Evolutionary conservation across 1,140 invertebrate species (phyloP), one percentile per base, ranked within the genome.

Genomic region (Brachionus rubens): DNA sequence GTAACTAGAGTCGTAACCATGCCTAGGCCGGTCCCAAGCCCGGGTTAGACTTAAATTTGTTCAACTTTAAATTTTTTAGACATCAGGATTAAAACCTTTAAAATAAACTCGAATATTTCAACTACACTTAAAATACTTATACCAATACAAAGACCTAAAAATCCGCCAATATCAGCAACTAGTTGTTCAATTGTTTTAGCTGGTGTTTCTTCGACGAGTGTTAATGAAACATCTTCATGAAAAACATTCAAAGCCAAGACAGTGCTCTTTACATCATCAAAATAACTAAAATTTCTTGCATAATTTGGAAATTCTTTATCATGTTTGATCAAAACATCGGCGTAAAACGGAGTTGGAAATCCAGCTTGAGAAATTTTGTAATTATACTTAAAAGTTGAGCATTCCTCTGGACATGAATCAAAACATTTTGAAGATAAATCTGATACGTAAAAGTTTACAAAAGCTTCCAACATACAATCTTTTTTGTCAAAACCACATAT

Each of bases 391-490:
- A 43, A 10, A 10, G 41, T n/a, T 47, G 41, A 33, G 43, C 65
- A 68, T 47, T 68, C 65, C n/a, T 46, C 41, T 28, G 65, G 65
- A 46, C 65, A 68, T 5, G 28, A 68, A 26, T 68, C 28, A n/a
- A 33, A 33, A 36, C 30, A 59, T 40, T 59, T 5, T 19, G n/a
- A 5, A 6, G 33, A 3, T n/a, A 14, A 30, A 33, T 33, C n/a
- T 33, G 54, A 59, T 3, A 3, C 2, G 10, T 59, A 26, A 19
- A 40, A 40, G 36, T n/a, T 1, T 4, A 68, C 0, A 46, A 12
- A 12, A n/a, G 33, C 40, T 40, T 26, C 19, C 14, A 6, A 1
- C 36, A 68, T 24, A 26, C 65, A 68, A 4, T 48, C 28, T 3
- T 7, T 5, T 5, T 68, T 7, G 2, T 30, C 24, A n/a, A 70